A percentile compares a stretch with the other conserved stretches of the same genome.
Conservation (phyloP, 2,797 vertebrate genomes). For the Buphagus erythrorhynchus region DNA sequence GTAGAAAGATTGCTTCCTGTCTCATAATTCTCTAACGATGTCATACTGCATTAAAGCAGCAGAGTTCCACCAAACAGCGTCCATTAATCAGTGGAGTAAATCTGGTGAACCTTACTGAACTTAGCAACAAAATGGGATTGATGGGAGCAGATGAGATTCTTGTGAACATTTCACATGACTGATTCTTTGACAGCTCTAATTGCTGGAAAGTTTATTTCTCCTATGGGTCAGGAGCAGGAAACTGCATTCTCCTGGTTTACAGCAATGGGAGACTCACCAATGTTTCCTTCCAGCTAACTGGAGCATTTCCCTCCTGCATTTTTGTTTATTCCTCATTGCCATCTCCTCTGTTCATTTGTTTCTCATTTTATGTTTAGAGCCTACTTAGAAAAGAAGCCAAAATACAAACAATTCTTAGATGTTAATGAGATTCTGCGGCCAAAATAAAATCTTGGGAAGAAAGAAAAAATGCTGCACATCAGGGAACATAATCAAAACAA, state of each 20-base stretch:
- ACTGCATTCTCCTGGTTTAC: not conserved
- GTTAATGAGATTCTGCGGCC: constrained; percentile 57
- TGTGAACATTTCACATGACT: constrained; percentile 47
- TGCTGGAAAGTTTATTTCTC: constrained; percentile 35
- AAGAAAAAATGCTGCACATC: not conserved
- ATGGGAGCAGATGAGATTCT: constrained; percentile 30
- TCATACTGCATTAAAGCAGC: not conserved
- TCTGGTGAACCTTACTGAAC: constrained; percentile 40
- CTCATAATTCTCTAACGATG: not conserved
- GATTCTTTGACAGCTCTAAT: constrained; percentile 36
- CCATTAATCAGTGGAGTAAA: constrained; percentile 17
- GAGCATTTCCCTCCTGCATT: not conserved
- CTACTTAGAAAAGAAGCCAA: constrained; percentile 39
- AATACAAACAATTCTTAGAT: constrained; percentile 32
- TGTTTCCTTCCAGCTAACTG: not conserved
- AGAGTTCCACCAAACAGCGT: not conserved
- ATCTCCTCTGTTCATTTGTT: constrained; percentile 46
- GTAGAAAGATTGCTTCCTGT: not conserved
- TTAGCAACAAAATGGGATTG: not conserved
- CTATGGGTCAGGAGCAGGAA: not conserved
- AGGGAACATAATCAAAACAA: constrained; percentile 28
- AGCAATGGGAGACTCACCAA: not conserved
- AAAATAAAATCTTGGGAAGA: constrained; percentile 39
- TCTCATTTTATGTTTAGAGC: constrained; percentile 16
- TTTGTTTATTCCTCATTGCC: constrained; percentile 23